Evolutionary conservation across 37 sponge, comb jelly and placozoan species (phyloP).

Genomic region (Lycopodina hypogea): DNA sequence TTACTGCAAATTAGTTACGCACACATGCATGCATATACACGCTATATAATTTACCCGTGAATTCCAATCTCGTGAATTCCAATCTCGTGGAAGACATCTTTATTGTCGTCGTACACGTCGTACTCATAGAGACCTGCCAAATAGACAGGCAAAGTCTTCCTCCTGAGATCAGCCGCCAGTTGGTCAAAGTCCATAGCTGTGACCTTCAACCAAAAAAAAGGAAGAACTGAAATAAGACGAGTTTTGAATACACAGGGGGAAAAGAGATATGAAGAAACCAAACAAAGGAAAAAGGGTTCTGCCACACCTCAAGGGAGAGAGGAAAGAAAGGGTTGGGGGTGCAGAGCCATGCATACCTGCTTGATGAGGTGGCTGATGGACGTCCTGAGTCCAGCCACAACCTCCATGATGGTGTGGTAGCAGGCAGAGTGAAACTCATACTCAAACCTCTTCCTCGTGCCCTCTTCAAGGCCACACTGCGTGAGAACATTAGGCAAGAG

Average conservation of each 20-base stretch:
- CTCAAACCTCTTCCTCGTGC: slow-evolving; percentile 48
- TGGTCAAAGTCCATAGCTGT: not conserved
- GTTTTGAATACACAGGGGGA: not conserved
- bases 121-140: slow-evolving; percentile 31
- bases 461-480: slow-evolving; percentile 40
- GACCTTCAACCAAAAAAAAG: not conserved
- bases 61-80: slow-evolving; percentile 49
- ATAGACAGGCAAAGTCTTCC: slow-evolving; percentile 22
- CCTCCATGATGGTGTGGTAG: slow-evolving; percentile 65
- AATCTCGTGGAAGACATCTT: slow-evolving; percentile 48
- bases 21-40: no score
- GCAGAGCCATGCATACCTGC: slow-evolving; percentile 17
- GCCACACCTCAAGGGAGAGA: no score
- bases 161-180: not conserved
- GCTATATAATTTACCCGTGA: no score
- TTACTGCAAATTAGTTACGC: no score
- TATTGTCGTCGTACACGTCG: slow-evolving; percentile 21
- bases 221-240: not conserved
- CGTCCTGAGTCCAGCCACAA: slow-evolving; percentile 58
- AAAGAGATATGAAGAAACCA: not conserved
- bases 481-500: no score
- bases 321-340: no score
- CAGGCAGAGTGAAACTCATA: slow-evolving; percentile 68
- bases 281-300: no score
- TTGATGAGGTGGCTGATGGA: slow-evolving; percentile 66